Percentiles rank a stretch among this genome's conserved stretches.
Conservation (phyloP, 2,113 vertebrate genomes). For the Saccopteryx leptura region DNA sequence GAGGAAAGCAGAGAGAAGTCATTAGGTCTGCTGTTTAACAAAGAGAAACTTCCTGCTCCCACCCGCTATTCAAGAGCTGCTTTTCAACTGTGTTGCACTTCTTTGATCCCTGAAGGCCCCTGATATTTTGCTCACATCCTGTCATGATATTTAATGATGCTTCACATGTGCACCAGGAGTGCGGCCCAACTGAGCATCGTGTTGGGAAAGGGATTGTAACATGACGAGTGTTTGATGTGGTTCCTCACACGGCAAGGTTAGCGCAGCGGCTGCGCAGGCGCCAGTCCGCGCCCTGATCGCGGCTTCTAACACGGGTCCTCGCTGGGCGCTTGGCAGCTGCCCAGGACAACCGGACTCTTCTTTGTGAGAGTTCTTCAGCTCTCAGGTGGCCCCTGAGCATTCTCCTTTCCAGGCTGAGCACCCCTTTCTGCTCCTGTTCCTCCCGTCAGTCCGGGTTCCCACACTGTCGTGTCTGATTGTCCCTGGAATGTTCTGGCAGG, state of each 20-base stretch:
- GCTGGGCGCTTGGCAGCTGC: not conserved
- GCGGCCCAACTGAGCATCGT: constrained; percentile 77
- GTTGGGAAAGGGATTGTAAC: constrained; percentile 62
- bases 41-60: constrained; percentile 81
- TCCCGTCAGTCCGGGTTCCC: not conserved
- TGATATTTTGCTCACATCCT: constrained; percentile 86
- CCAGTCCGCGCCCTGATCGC: constrained; percentile 63
- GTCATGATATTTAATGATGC: constrained; percentile 86
- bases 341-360: not conserved
- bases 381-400: not conserved
- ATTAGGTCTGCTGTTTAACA: constrained; percentile 83
- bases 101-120: constrained; percentile 85
- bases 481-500: not conserved
- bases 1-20: constrained; percentile 79
- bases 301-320: not conserved
- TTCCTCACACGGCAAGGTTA: constrained; percentile 75
- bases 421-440: not conserved
- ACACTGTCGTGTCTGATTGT: not conserved
- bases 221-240: constrained; percentile 79
- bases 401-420: not conserved
- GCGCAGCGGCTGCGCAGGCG: constrained; percentile 67
- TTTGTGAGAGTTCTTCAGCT: constrained; percentile 13
- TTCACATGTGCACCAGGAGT: constrained; percentile 66
- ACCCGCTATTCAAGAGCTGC: constrained; percentile 77
- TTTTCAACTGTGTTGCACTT: constrained; percentile 80